These are phyloP conservation scores for Catagonus wagneri DNA, from an alignment of 2,113 vertebrate genomes.

Conservation along the genomic window DNA sequence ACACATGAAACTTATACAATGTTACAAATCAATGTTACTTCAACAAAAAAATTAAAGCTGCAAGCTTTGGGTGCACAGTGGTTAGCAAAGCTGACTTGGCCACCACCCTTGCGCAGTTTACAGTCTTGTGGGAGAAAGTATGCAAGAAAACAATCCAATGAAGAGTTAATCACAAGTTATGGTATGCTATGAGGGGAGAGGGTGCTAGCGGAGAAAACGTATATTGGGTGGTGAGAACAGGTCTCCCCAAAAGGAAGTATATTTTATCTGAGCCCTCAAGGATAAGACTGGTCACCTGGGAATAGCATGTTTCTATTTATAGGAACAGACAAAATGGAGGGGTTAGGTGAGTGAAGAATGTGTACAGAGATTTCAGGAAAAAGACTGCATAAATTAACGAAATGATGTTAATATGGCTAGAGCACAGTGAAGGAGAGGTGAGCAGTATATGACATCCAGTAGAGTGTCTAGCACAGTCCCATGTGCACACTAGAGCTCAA, in stretches of 20 bases:
- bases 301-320: neutral
- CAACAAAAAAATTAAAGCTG: neutral
- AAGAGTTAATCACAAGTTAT: neutral
- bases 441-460: neutral
- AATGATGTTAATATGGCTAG: neutral
- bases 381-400: constrained; percentile 1
- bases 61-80: neutral
- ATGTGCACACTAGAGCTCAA: neutral
- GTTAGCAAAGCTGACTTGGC: neutral
- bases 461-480: neutral
- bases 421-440: neutral
- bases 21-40: neutral
- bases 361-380: neutral
- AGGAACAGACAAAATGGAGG: neutral
- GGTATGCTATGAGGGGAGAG: neutral
- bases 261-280: neutral
- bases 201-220: neutral
- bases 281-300: neutral
- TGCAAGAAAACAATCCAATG: neutral
- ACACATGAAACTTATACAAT: neutral
- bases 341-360: neutral
- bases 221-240: neutral
- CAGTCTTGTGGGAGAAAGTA: neutral
- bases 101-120: neutral
- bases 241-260: neutral